A percentile compares a stretch with the other conserved stretches of the same genome.
Conservation (phyloP, 2,888 invertebrate species). For the Clivina fossor region DNA sequence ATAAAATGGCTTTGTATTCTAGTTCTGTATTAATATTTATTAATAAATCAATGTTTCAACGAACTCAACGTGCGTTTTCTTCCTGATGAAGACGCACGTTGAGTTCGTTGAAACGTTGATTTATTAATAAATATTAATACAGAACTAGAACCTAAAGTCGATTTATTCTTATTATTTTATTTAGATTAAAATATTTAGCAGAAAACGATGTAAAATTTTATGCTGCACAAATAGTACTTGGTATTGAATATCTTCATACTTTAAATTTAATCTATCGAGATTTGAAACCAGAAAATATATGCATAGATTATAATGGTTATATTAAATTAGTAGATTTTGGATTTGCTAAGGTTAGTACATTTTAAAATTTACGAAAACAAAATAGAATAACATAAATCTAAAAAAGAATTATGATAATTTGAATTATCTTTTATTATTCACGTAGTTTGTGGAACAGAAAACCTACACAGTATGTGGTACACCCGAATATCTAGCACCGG, state of each 20-base stretch:
- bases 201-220: slow-evolving; percentile 86
- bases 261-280: slow-evolving; percentile 87
- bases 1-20: too few relatives aligned
- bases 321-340: slow-evolving; percentile 91
- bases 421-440: too few relatives aligned
- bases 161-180: slow-evolving; percentile 23
- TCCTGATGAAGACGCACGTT: too few relatives aligned
- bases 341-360: slow-evolving; percentile 88
- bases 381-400: too few relatives aligned
- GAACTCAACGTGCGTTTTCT: too few relatives aligned
- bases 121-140: too few relatives aligned
- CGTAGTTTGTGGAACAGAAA: slow-evolving; percentile 65
- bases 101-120: too few relatives aligned
- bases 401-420: too few relatives aligned
- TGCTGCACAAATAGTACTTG: slow-evolving; percentile 87
- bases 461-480: slow-evolving; percentile 94
- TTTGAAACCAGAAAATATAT: slow-evolving; percentile 89
- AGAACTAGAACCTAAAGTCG: too few relatives aligned
- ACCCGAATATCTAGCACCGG: slow-evolving; percentile 95
- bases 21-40: too few relatives aligned
- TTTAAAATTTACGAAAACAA: too few relatives aligned
- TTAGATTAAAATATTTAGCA: slow-evolving; percentile 48
- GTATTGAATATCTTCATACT: slow-evolving; percentile 88
- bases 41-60: too few relatives aligned
- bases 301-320: slow-evolving; percentile 77